These are phyloP conservation scores for Cyaniris semiargus DNA, from an alignment of 2,888 invertebrate genomes.

Conservation along the genomic window DNA sequence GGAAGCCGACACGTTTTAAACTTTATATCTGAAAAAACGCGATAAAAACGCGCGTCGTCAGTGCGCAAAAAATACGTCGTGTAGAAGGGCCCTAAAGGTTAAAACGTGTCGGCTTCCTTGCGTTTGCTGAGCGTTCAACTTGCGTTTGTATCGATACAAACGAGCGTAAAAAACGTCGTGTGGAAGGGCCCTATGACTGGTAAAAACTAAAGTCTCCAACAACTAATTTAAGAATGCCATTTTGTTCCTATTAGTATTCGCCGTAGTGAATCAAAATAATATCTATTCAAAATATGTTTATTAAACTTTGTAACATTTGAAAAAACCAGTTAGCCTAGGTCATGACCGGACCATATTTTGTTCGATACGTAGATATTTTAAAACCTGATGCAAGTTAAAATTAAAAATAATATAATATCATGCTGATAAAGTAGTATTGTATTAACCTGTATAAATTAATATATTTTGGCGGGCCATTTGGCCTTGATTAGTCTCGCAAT, in stretches of 20 bases:
- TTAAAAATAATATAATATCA: not conserved
- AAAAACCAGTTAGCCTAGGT: constrained; percentile 4
- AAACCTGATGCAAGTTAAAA: not conserved
- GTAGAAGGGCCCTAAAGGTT: too few species aligned
- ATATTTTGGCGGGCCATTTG: constrained; percentile 1
- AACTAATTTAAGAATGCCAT: too few species aligned
- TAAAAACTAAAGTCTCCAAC: too few species aligned
- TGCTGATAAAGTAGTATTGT: not conserved
- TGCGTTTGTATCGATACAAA: too few species aligned
- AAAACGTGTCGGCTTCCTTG: too few species aligned
- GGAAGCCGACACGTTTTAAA: too few species aligned
- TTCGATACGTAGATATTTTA: not conserved
- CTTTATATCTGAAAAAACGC: too few species aligned
- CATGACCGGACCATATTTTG: constrained; percentile 7
- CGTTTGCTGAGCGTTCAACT: too few species aligned
- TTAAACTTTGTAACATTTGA: constrained; percentile 11
- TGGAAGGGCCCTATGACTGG: too few species aligned
- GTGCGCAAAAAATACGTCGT: too few species aligned
- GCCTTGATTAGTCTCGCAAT: not conserved
- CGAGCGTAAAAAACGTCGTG: too few species aligned
- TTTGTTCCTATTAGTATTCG: not conserved
- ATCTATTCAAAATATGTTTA: not conserved
- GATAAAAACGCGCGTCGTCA: too few species aligned
- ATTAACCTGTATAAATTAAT: not conserved
- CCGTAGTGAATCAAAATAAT: not conserved